Percentiles rank a stretch among this genome's conserved stretches.
phyloP scores from a whole-genome alignment of 2,797 vertebrate genomes.

The Squalus acanthias region DNA sequence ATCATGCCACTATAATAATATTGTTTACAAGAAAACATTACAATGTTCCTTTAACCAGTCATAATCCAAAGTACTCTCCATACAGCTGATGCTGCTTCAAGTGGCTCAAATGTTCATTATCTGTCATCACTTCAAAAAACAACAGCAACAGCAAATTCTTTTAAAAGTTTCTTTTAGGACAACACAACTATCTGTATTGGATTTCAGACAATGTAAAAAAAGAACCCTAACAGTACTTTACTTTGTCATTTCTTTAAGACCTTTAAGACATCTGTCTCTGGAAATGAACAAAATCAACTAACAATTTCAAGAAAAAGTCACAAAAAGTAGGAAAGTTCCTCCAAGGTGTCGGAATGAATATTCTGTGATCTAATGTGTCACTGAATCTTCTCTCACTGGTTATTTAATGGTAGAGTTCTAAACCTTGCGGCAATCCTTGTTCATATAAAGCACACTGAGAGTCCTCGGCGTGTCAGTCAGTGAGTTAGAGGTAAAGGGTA shows the following conservation, averaged over 20 bases:
- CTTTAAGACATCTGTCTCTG: slow-evolving; percentile 38
- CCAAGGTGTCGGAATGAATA: background rate
- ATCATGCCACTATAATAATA: background rate
- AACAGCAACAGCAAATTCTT: background rate
- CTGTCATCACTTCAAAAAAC: background rate
- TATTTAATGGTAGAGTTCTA: slow-evolving; percentile 59
- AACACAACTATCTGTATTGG: background rate
- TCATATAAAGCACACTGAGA: slow-evolving; percentile 59
- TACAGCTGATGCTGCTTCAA: background rate
- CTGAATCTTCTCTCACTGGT: slow-evolving; percentile 39
- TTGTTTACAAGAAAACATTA: background rate
- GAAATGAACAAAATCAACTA: slow-evolving; percentile 39
- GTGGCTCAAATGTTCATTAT: background rate
- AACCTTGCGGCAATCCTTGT: slow-evolving; percentile 46
- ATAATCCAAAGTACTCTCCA: background rate
- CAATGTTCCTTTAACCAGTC: background rate
- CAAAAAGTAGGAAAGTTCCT: background rate
- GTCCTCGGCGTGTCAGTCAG: slow-evolving; percentile 85
- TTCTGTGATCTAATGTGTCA: slow-evolving; percentile 16
- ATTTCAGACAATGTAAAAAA: background rate
- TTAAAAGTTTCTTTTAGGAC: background rate
- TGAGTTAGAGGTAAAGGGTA: slow-evolving; percentile 98
- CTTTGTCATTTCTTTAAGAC: background rate
- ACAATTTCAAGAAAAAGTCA: slow-evolving; percentile 21
- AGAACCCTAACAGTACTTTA: background rate